Evolutionary conservation across 1,140 invertebrate genomes (phyloP).

Genomic region (Heliconius hermathena): DNA sequence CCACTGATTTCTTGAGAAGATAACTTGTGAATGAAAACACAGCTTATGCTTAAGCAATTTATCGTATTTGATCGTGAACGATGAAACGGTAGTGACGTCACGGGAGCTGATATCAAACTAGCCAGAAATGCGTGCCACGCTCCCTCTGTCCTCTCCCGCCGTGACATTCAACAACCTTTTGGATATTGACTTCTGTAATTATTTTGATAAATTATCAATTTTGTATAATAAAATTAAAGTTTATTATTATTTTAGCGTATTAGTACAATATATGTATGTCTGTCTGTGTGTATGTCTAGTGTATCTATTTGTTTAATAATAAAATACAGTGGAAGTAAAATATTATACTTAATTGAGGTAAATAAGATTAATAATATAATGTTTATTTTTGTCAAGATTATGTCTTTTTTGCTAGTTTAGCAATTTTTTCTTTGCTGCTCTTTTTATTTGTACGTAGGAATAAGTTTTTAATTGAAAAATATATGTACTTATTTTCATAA

Average conservation of each 20-base stretch:
- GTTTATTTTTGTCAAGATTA: no score
- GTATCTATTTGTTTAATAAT: not conserved
- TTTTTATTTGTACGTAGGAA: no score
- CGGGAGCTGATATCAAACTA: slow-evolving; percentile 77
- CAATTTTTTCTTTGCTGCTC: not conserved
- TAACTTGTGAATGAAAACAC: slow-evolving; percentile 19
- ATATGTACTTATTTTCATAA: no score
- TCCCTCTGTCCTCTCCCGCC: slow-evolving; percentile 67
- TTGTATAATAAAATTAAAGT: not conserved
- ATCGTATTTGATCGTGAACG: slow-evolving; percentile 54
- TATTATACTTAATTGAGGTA: not conserved
- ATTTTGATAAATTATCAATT: not conserved
- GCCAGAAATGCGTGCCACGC: slow-evolving; percentile 77
- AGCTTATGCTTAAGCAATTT: slow-evolving; percentile 31
- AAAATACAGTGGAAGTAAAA: not conserved
- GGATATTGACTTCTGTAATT: slow-evolving; percentile 24
- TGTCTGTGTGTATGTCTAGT: not conserved
- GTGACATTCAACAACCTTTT: slow-evolving; percentile 69
- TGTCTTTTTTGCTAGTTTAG: no score
- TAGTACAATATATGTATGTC: not conserved
- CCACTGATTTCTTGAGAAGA: not conserved
- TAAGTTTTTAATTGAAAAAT: no score
- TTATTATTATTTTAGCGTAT: not conserved
- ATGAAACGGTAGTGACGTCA: slow-evolving; percentile 69
- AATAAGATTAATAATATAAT: not conserved